Percentiles rank a stretch among this genome's conserved stretches.
Conservation (phyloP, 2,113 vertebrate genomes). For the Piprites chloris region DNA sequence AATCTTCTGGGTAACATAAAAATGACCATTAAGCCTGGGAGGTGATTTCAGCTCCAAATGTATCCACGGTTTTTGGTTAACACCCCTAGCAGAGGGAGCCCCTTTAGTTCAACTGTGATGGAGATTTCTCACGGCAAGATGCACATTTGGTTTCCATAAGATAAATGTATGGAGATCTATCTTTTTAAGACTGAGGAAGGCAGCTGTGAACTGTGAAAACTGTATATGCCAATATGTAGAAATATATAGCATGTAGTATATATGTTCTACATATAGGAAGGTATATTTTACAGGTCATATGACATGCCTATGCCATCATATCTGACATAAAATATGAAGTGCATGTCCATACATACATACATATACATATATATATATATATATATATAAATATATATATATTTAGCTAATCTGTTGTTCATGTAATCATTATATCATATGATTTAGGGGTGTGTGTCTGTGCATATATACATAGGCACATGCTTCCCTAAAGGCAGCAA, state of each 20-base stretch:
- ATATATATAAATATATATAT: not conserved
- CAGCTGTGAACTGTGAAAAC: not conserved
- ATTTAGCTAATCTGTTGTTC: not conserved
- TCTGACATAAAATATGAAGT: not conserved
- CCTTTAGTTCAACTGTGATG: not conserved
- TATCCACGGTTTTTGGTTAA: not conserved
- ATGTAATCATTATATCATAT: not conserved
- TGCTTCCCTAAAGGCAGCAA: slow-evolving; percentile 12
- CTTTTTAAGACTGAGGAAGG: not conserved
- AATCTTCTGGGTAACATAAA: not conserved
- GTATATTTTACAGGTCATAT: not conserved
- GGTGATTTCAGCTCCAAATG: not conserved
- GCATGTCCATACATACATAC: not conserved
- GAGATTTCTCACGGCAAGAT: not conserved
- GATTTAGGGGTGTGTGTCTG: not conserved
- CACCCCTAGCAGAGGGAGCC: not conserved
- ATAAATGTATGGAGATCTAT: not conserved
- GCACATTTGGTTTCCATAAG: not conserved
- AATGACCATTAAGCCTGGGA: not conserved
- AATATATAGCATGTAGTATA: not conserved
- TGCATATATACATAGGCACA: not conserved
- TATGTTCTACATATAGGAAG: not conserved
- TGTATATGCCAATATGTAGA: not conserved
- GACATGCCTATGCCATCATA: slow-evolving; percentile 9
- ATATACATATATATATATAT: not conserved